Evolutionary conservation across 2,797 vertebrate species (phyloP).

Genomic region (Spinus olivaceus): DNA sequence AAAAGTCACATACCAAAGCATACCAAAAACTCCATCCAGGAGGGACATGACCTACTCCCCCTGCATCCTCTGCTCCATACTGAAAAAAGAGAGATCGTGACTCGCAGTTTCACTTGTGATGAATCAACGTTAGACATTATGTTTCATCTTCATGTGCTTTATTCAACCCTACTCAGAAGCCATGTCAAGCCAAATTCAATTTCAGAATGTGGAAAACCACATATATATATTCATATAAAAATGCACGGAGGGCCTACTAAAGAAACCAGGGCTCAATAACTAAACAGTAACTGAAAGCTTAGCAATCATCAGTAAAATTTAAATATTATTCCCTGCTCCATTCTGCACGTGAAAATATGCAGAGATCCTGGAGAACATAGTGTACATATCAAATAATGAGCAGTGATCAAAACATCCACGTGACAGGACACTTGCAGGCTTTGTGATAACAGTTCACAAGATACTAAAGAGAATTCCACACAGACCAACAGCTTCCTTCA

Average conservation of each 20-base stretch:
- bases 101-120: neutral
- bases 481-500: neutral
- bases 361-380: neutral
- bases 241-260: neutral
- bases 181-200: neutral
- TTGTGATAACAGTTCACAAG: neutral
- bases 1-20: conserved; percentile 84
- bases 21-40: conserved; percentile 95
- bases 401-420: neutral
- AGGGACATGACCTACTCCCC: conserved; percentile 89
- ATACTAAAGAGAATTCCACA: neutral
- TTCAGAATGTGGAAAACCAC: neutral
- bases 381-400: neutral
- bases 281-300: neutral
- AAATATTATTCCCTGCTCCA: neutral
- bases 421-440: neutral
- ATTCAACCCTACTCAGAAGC: neutral
- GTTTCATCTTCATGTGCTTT: neutral
- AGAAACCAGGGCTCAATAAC: neutral
- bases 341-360: accelerated
- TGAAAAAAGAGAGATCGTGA: conserved; percentile 63
- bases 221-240: neutral
- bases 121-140: neutral
- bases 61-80: conserved; percentile 89
- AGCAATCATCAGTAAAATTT: neutral